These are phyloP conservation scores for Apostichopus japonicus DNA, from an alignment of 35 echinoderm and acorn worm species.

Conservation along the genomic window DNA sequence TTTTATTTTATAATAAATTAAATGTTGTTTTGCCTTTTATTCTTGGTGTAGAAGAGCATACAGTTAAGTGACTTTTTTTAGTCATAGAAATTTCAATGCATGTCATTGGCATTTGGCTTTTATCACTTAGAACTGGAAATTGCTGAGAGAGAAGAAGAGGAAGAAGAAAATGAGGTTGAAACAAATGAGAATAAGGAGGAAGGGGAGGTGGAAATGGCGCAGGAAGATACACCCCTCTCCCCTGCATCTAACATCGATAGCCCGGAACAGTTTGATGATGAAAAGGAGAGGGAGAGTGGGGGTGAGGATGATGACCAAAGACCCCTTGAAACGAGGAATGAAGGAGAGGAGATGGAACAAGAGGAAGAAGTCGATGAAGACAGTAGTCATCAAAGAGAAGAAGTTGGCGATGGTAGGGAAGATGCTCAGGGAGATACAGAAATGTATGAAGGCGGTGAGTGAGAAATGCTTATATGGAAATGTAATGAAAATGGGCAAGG, in stretches of 20 bases:
- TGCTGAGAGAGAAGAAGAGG: constrained; percentile 36
- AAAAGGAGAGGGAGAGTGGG: constrained; percentile 2
- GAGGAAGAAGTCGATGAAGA: constrained; percentile 46
- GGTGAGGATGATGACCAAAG: constrained; percentile 33
- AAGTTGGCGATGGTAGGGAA: constrained; percentile 7
- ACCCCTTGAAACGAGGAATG: constrained; percentile 10
- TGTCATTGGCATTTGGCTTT: no score
- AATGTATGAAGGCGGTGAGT: constrained; percentile 52
- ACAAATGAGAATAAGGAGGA: constrained; percentile 18
- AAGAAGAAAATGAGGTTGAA: constrained; percentile 18
- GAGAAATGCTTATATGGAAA: no score
- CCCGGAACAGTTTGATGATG: constrained; percentile 37
- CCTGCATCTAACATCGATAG: constrained; percentile 29
- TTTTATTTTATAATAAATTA: no score
- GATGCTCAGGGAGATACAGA: constrained; percentile 48
- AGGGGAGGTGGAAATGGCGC: neutral
- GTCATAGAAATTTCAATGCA: no score
- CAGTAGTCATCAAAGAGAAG: constrained; percentile 20
- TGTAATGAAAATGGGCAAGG: no score
- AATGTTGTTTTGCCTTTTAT: no score
- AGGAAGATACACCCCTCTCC: constrained; percentile 22
- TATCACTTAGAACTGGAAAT: constrained; percentile 29
- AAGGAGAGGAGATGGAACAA: neutral
- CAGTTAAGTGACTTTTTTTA: no score
- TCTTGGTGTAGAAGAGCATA: no score